These are phyloP conservation scores for Piezodorus guildinii DNA, from an alignment of 1,140 invertebrate genomes.

Conservation along the genomic window DNA sequence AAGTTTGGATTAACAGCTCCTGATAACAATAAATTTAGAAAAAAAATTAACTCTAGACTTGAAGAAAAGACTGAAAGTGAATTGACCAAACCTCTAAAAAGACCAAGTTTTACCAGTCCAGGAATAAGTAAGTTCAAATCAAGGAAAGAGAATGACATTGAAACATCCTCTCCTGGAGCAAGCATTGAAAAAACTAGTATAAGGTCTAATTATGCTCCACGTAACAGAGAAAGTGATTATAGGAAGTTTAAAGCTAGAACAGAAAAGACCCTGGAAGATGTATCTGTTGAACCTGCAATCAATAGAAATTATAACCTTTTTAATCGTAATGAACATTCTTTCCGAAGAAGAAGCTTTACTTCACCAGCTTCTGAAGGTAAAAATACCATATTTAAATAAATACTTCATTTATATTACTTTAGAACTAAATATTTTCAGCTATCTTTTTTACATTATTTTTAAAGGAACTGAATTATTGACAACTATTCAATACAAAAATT, in stretches of 20 bases:
- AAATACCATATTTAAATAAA: not conserved
- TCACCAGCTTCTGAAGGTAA: constrained; percentile 4
- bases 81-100: not conserved
- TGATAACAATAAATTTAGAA: too few species aligned
- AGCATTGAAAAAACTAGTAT: not conserved
- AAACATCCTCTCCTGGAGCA: not conserved
- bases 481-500: not conserved
- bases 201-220: not conserved
- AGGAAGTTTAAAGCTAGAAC: constrained; percentile 4
- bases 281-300: not conserved
- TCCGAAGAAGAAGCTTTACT: constrained; percentile 1
- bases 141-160: not conserved
- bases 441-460: not conserved
- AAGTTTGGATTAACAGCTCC: too few species aligned
- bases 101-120: not conserved
- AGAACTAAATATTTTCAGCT: not conserved
- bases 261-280: not conserved
- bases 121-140: not conserved
- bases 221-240: not conserved
- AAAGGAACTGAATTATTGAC: not conserved
- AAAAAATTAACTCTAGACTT: too few species aligned
- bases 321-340: not conserved
- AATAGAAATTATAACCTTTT: not conserved
- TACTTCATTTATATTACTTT: not conserved
- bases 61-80: too few species aligned